Evolutionary conservation across 2,797 vertebrate species (phyloP), one percentile per base, ranked within the genome.

Genomic region (Sebastes goodei): DNA sequence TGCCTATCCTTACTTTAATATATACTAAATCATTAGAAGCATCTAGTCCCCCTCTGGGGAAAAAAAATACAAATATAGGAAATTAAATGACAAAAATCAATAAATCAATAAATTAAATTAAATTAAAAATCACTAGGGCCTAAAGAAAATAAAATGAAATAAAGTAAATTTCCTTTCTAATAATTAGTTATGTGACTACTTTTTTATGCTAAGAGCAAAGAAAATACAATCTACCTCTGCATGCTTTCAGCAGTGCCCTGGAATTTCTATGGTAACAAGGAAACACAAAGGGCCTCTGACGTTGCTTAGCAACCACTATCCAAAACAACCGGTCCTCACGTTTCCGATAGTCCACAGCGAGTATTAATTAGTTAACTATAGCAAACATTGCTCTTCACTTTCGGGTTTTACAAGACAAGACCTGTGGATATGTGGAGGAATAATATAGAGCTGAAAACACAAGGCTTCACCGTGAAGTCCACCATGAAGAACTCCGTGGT

Each of bases 401-500:
- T 64, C 4, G 2, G 10, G 6, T 61, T 72, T 23, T 5, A 56
- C 21, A 55, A 63, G 63, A 72, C 64, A 63, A 79, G 3, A 81
- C 32, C 67, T 21, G 69, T 63, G 30, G 59, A 64, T 4, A 93
- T 94, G 76, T 74, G 14, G 53, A 91, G 65, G 77, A 82, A 17
- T 9, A 84, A 57, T 33, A 66, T 4, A 17, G 65, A 89, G 74
- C 32, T 89, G 2, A 88, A 77, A 63, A 79, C 93, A 0, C 71
- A 89, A 32, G 95, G 90, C 17, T 96, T 96, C 78, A 95, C 94
- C 2, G 67, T 94, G 2, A 95, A 90, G 83, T 86, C 95, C 65
- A 85, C 71, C 0, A 94, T 95, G 93, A 95, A 90, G 81, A 95
- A 95, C 90, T 87, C 90, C 0, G 90, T 93, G 94, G 96, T 96